These are phyloP conservation scores for Erethizon dorsatum DNA, from an alignment of 2,797 vertebrate species.

Conservation along the genomic window DNA sequence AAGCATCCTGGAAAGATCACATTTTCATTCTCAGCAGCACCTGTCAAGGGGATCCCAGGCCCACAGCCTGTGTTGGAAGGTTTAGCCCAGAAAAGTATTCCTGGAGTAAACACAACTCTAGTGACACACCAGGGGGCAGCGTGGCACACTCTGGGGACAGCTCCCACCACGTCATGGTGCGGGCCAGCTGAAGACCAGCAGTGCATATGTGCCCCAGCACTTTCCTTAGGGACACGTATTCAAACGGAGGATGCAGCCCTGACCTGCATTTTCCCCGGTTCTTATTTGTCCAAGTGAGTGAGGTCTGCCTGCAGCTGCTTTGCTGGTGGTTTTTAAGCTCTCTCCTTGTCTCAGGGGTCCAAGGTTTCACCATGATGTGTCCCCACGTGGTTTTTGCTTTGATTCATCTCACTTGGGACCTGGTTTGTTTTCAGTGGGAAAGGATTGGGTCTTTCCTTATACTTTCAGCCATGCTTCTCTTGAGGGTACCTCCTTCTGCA, in stretches of 20 bases:
- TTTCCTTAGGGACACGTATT: not conserved
- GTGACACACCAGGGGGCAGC: not conserved
- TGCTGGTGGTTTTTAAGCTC: not conserved
- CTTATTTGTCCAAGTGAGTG: not conserved
- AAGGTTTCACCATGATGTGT: accelerated
- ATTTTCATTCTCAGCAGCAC: slow-evolving; percentile 57
- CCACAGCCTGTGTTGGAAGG: slow-evolving; percentile 54
- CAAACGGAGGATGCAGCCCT: not conserved
- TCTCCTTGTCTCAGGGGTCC: accelerated
- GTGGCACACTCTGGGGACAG: not conserved
- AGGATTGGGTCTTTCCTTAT: not conserved
- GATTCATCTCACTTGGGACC: not conserved
- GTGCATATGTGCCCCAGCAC: accelerated
- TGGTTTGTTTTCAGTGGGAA: not conserved
- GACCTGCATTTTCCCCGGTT: not conserved
- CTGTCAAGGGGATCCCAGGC: slow-evolving; percentile 77
- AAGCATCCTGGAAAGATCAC: slow-evolving; percentile 80
- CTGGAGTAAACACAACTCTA: not conserved
- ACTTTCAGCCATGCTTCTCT: not conserved
- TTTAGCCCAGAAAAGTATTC: slow-evolving; percentile 51
- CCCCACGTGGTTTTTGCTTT: not conserved
- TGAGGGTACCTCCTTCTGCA: accelerated
- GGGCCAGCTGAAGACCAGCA: not conserved
- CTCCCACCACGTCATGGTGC: not conserved
- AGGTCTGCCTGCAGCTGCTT: not conserved